These are phyloP conservation scores for Cololabis saira DNA, from an alignment of 2,113 vertebrate species.

Conservation along the genomic window DNA sequence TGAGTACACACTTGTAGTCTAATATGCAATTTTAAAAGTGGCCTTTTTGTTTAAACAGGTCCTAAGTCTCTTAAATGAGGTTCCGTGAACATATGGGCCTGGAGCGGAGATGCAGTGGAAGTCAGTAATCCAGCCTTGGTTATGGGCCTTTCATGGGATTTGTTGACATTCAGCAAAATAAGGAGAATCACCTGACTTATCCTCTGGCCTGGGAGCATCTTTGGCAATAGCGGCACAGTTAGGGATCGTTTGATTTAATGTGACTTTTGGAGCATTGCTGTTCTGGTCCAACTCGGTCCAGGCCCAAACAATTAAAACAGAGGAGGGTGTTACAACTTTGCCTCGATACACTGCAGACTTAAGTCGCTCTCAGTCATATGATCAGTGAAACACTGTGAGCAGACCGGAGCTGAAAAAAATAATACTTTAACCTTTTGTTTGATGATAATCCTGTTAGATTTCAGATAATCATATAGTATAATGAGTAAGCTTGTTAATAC, in stretches of 20 bases:
- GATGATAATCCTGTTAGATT: slow-evolving; percentile 44
- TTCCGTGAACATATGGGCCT: slow-evolving; percentile 2
- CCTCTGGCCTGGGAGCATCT: neutral
- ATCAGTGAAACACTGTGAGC: slow-evolving; percentile 44
- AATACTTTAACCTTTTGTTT: slow-evolving; percentile 46
- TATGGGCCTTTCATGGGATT: neutral
- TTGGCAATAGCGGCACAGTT: neutral
- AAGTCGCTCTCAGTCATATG: slow-evolving; percentile 39
- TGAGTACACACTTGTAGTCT: neutral
- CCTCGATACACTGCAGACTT: neutral
- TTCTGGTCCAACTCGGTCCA: neutral
- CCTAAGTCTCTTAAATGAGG: neutral
- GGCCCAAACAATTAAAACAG: slow-evolving; percentile 7
- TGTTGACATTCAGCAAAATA: neutral
- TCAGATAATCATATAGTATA: slow-evolving; percentile 4
- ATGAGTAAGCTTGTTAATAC: neutral
- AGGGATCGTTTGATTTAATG: neutral
- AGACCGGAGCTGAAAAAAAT: slow-evolving; percentile 25
- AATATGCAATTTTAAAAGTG: too few relatives aligned
- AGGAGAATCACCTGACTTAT: neutral
- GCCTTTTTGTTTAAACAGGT: neutral
- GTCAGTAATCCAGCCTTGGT: neutral
- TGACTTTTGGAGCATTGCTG: neutral
- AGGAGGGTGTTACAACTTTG: slow-evolving; percentile 8
- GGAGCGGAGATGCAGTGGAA: neutral